These are phyloP conservation scores for Rhagium mordax DNA, from an alignment of 2,888 invertebrate genomes.

Conservation along the genomic window DNA sequence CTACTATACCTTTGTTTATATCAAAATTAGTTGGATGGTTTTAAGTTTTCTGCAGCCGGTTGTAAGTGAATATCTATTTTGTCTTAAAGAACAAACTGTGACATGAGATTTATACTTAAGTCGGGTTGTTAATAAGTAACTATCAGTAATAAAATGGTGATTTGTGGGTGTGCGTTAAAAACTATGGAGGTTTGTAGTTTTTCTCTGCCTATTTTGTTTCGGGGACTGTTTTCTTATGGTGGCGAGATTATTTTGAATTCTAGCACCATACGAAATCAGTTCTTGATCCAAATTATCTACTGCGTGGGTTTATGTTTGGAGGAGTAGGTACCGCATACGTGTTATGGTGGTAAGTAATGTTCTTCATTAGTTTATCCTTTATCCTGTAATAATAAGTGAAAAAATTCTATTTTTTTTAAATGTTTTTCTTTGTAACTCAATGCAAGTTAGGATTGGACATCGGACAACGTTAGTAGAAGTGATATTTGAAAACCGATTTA, in stretches of 20 bases:
- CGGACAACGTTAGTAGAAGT: background rate
- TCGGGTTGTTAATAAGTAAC: conserved; percentile 54
- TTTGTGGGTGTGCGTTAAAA: conserved; percentile 37
- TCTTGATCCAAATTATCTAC: conserved; percentile 60
- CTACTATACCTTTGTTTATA: conserved; percentile 28
- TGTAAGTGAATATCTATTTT: conserved; percentile 70
- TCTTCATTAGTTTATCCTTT: background rate
- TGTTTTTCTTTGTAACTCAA: background rate
- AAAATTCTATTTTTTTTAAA: background rate
- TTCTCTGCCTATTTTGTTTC: conserved; percentile 44
- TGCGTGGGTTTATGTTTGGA: background rate
- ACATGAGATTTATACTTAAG: conserved; percentile 68
- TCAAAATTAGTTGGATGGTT: conserved; percentile 64
- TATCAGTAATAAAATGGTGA: conserved; percentile 44
- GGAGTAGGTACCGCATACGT: background rate
- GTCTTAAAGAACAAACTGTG: conserved; percentile 68
- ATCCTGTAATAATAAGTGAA: background rate
- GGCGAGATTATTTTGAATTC: conserved; percentile 75
- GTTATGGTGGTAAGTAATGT: background rate
- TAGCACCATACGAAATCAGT: conserved; percentile 82
- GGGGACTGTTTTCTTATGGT: conserved; percentile 81
- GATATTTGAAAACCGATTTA: too few relatives aligned
- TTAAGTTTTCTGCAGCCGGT: conserved; percentile 64
- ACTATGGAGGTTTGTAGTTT: conserved; percentile 4
- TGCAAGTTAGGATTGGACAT: background rate